Evolutionary conservation across 1,140 invertebrate species (phyloP), one percentile per base, ranked within the genome.

Genomic region (Hyles vespertilio): DNA sequence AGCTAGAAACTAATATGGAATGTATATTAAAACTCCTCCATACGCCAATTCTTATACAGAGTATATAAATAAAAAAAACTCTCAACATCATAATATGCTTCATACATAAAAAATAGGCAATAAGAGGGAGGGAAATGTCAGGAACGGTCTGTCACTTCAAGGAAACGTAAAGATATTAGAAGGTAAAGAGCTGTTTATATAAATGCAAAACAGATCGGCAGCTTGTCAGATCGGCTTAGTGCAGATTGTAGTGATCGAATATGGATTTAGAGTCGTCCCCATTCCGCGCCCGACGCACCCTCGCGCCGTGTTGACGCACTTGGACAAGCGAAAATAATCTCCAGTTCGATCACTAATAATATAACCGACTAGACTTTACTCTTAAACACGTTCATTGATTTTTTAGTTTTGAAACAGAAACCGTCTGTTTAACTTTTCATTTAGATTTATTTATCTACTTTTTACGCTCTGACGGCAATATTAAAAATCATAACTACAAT

Each of bases 151-250:
- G 36, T 40, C 36, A 40, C 36, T 60, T 43, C 34, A 33, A 54
- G 49, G 55, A 60, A 60, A 36, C 40, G 59, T 61, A 55, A 72
- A 69, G 70, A 77, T 80, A 84, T 84, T 79, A 78, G 43, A 81
- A 80, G 79, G 77, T 83, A 72, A 65, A 79, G 72, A 79, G 79
- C 74, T 89, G 84, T 89, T 89, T 89, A 89, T 89, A 87, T 89
- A 89, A 89, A 89, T 89, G 85, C 85, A 89, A 89, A 89, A 79
- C 81, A 86, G 85, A 79, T 87, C 82, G 82, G 81, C 79, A 81
- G 79, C 81, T 88, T 89, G 85, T 89, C 85, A 87, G 80, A 77
- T 83, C 79, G 80, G 78, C 80, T 87, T 82, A 86, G 79, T 67
- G 79, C 67, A 78, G 77, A 84, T 81, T 75, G 76, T 70, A 69